Base-by-base conservation (phyloP, 2,888 invertebrate genomes). In the Zele albiditarsus region DNA sequence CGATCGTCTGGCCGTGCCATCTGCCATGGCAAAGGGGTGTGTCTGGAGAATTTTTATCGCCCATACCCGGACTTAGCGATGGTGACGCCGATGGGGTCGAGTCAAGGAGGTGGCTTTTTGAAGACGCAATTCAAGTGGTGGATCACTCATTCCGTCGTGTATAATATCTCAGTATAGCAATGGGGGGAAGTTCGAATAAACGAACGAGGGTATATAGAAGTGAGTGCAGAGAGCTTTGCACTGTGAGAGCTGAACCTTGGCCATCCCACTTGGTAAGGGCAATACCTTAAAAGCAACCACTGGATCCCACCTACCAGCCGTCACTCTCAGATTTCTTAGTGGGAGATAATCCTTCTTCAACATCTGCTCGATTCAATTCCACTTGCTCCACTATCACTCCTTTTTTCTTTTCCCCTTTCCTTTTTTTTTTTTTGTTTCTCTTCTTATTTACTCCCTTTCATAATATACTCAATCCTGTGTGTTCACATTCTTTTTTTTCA, bases 261-360 rank as follows among this genome's bases (percentile, higher is more conserved):
- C 63, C 38, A 63, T 31, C 16, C 31, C 68, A 74, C 77, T 76
- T 78, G 78, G 65, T 73, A 82, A 81, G 83, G 82, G 83, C 85
- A 87, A 87, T 86, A 86, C 84, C 86, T 86, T 86, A 85, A 86
- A 86, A 86, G 84, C 85, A 78, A 81, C 79, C 72, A 76, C 68
- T 69, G 23, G 49, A 69, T 53, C 68, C 68, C 27, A 28, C 53
- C 33, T 49, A 49, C 53, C 79, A 77, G 78, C 76, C 83, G 79
- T 80, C 82, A 78, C 84, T 83, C 86, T 86, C 85, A 81, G 85
- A 85, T 86, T 83, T 84, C 80, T 81, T 82, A 81, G 82, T 82
- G 81, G 74, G 80, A 83, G 84, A 85, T 86, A 86, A 87, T 87
- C 87, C 86, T 84, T 85, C 86, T 85, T 84, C 84, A 86, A 86